phyloP scores from a whole-genome alignment of 2,888 invertebrate genomes.

The Dryobotodes eremita region DNA sequence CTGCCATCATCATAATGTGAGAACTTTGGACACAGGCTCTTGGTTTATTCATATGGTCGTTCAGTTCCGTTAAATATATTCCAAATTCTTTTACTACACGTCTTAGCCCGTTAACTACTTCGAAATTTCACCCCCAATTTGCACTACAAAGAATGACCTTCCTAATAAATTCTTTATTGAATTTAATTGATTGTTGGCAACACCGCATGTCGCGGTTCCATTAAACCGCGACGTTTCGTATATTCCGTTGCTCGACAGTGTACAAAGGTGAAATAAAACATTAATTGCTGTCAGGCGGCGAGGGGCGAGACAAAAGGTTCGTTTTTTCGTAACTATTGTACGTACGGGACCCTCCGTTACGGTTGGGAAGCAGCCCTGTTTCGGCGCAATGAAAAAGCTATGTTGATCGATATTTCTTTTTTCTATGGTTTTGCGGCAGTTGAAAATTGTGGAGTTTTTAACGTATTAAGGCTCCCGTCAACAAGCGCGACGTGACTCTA shows the following conservation, averaged over 20 bases:
- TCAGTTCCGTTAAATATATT: not conserved
- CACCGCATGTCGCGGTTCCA: constrained; percentile 59
- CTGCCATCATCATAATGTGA: not conserved
- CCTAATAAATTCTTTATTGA: constrained; percentile 63
- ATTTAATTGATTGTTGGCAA: constrained; percentile 69
- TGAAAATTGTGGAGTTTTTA: constrained; percentile 39
- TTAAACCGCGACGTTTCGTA: constrained; percentile 68
- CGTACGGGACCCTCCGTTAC: constrained; percentile 84
- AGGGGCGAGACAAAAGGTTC: constrained; percentile 82
- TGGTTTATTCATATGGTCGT: not conserved
- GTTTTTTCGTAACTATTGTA: constrained; percentile 87
- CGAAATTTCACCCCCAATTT: constrained; percentile 31
- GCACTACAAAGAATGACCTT: constrained; percentile 54
- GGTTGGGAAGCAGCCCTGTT: constrained; percentile 77
- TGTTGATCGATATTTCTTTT: constrained; percentile 71
- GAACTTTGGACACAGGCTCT: not conserved
- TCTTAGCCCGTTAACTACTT: constrained; percentile 10
- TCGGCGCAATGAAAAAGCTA: constrained; percentile 65
- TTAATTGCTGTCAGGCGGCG: constrained; percentile 87
- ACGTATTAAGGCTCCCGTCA: not conserved
- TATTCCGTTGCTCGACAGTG: constrained; percentile 73
- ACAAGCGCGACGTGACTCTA: too few species aligned
- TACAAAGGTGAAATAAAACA: constrained; percentile 86
- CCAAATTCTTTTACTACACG: not conserved
- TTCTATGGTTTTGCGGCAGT: constrained; percentile 42